phyloP scores from a whole-genome alignment of 2,797 vertebrate species.

The Euthynnus affinis region DNA sequence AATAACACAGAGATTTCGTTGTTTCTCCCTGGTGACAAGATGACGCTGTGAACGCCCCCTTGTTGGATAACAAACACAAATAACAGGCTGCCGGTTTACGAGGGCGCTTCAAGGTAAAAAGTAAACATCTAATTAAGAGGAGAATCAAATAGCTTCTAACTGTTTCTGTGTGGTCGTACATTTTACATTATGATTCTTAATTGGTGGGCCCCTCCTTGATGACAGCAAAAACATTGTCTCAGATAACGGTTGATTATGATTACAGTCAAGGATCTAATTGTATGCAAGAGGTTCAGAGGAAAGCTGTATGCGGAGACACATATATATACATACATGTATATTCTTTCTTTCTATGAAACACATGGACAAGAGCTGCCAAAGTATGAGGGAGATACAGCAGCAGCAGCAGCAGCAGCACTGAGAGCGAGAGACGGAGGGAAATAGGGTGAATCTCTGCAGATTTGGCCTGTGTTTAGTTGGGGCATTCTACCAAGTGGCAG shows the following conservation, averaged over 20 bases:
- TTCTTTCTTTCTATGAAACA: constrained; percentile 45
- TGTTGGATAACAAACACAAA: constrained; percentile 66
- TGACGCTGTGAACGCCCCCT: constrained; percentile 43
- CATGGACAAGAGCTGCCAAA: constrained; percentile 47
- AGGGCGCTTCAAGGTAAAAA: constrained; percentile 70
- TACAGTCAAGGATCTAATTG: constrained; percentile 33
- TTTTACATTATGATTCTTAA: constrained; percentile 43
- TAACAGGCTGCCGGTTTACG: constrained; percentile 61
- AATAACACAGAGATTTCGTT: constrained; percentile 58
- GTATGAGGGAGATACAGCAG: constrained; percentile 29
- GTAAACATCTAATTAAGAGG: constrained; percentile 67
- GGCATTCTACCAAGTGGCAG: constrained; percentile 79
- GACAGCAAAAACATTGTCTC: constrained; percentile 34
- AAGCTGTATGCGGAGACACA: constrained; percentile 26
- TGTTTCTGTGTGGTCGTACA: constrained; percentile 38
- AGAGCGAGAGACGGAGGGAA: constrained; percentile 31
- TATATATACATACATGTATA: constrained; percentile 11
- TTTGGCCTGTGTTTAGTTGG: constrained; percentile 76
- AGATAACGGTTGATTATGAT: constrained; percentile 48
- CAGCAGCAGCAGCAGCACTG: constrained; percentile 31
- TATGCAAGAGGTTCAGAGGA: constrained; percentile 26
- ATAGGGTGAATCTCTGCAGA: constrained; percentile 69
- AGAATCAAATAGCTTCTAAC: constrained; percentile 54
- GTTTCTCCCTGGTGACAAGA: constrained; percentile 52
- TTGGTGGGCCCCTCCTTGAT: constrained; percentile 43